phyloP scores from a whole-genome alignment of 2,888 invertebrate species.

The Cephus sareptanus region DNA sequence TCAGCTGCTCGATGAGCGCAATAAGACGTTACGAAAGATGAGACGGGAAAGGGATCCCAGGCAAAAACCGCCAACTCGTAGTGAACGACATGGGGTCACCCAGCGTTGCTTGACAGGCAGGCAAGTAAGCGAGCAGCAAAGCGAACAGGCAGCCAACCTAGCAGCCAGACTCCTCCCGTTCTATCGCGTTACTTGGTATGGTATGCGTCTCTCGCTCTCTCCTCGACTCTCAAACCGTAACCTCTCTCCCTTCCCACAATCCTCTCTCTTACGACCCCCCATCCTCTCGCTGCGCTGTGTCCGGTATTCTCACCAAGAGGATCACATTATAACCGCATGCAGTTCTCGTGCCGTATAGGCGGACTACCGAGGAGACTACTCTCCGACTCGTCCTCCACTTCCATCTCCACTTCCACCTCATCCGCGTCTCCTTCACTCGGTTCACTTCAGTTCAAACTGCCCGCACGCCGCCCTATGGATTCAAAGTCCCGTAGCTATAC shows the following conservation, averaged over 20 bases:
- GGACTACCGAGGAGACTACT: neutral
- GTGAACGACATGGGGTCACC: neutral
- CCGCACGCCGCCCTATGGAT: neutral
- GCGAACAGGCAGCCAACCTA: neutral
- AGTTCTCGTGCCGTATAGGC: neutral
- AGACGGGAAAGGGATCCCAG: too few relatives aligned
- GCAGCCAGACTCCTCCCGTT: slow-evolving; percentile 1
- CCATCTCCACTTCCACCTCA: neutral
- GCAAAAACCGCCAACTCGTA: neutral
- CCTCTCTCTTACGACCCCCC: too few relatives aligned
- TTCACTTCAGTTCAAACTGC: slow-evolving; percentile 4
- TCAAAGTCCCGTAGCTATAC: too few relatives aligned
- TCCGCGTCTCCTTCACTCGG: neutral
- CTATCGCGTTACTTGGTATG: neutral
- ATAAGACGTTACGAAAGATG: too few relatives aligned
- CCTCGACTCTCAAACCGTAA: too few relatives aligned
- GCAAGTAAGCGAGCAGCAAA: neutral
- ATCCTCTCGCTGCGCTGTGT: neutral
- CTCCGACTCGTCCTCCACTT: neutral
- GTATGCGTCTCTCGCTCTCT: neutral
- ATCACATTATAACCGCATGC: slow-evolving; percentile 7
- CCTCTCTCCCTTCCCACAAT: too few relatives aligned
- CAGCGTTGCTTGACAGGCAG: slow-evolving; percentile 4
- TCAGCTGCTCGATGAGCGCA: too few relatives aligned
- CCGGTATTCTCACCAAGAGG: slow-evolving; percentile 4